Evolutionary conservation across 2,113 vertebrate species (phyloP), one percentile per base, ranked within the genome.

Genomic region (Salvelinus alpinus): DNA sequence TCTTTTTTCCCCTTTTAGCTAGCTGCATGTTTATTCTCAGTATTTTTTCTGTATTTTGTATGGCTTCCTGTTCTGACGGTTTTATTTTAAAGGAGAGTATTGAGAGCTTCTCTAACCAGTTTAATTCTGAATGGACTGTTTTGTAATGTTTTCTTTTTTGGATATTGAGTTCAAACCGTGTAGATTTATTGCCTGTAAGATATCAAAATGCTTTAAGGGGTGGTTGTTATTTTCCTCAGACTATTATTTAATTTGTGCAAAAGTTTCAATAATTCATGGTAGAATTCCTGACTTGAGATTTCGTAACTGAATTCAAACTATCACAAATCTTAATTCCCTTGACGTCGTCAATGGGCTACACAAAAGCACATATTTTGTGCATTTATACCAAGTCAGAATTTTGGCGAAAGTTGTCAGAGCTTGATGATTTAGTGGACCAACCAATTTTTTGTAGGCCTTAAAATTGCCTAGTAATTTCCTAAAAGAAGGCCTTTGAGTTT

Each of bases 391-490:
- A 18, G 66, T 68, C 34, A 25, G 20, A 11, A 14, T 64, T 57
- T n/a, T 14, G 12, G 9, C 11, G n/a, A 22, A n/a, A 70, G 31
- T 48, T 51, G 24, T 25, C 48, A 54, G 67, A 7, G n/a, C 1
- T 71, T 20, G 4, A 5, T 11, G 16, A n/a, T 31, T 16, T 7
- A 18, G 8, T 68, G 59, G 29, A 68, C 69, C 38, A 27, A 2
- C 2, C 14, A 44, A 47, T 78, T 18, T 70, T 51, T 74, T 60
- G 16, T 79, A 78, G 66, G 68, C 73, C 66, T 88, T 91, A 82
- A 87, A 85, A 85, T 87, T 87, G 81, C 81, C 79, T 67, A 71
- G 70, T 89, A 77, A 84, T 71, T 31, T 82, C 16, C 78, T 67
- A 73, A 74, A 85, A 71, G 73, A 74, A 31, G 65, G 79, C 70